Percentiles rank a stretch among this genome's conserved stretches.
Conservation (phyloP, 2,888 invertebrate genomes). For the Coenonympha arcania region DNA sequence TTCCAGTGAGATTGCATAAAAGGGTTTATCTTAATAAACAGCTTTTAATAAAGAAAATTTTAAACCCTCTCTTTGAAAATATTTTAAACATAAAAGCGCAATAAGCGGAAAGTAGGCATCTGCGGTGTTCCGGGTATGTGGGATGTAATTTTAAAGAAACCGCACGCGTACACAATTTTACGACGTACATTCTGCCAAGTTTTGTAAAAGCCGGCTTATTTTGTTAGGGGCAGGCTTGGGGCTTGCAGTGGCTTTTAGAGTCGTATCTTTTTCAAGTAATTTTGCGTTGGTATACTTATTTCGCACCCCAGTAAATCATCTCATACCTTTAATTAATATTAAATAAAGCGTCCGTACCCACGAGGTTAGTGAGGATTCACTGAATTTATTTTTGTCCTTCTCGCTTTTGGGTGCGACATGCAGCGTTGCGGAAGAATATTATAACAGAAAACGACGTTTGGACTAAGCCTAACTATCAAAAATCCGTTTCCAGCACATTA, state of each 20-base stretch:
- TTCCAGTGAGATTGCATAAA: too few relatives aligned
- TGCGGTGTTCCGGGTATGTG: not conserved
- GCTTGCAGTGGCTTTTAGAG: not conserved
- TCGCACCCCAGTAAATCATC: too few relatives aligned
- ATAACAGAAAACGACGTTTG: too few relatives aligned
- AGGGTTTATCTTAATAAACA: too few relatives aligned
- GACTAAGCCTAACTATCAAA: too few relatives aligned
- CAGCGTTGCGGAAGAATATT: too few relatives aligned
- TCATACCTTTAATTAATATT: too few relatives aligned
- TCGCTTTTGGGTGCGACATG: too few relatives aligned
- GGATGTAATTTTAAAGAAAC: not conserved
- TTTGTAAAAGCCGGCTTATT: slow-evolving; percentile 2
- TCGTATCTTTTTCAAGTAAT: not conserved
- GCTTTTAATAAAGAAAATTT: not conserved
- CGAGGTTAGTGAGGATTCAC: too few relatives aligned
- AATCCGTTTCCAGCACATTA: too few relatives aligned
- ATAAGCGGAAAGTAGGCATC: not conserved
- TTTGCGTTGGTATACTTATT: not conserved
- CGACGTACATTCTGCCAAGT: slow-evolving; percentile 1
- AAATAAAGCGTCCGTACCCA: too few relatives aligned
- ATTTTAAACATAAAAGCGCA: not conserved
- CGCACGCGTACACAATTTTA: slow-evolving; percentile 2
- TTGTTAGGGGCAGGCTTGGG: slow-evolving; percentile 1
- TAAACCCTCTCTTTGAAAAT: not conserved
- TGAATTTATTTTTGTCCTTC: too few relatives aligned